A percentile compares a stretch with the other conserved stretches of the same genome.
Conservation (phyloP, 2,113 vertebrate species). For the Cynocephalus volans region DNA sequence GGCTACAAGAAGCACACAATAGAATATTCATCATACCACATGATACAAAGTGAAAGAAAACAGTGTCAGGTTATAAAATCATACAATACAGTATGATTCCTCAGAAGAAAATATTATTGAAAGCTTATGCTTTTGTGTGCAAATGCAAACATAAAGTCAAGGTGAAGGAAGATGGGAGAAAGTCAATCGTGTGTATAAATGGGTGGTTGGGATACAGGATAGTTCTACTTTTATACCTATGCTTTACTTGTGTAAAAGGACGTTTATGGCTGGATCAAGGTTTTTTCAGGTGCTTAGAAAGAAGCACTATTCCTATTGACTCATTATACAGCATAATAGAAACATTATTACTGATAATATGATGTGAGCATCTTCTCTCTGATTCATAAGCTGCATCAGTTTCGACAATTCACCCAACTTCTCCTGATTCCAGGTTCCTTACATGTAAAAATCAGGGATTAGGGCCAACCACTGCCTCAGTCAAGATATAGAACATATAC, state of each 20-base stretch:
- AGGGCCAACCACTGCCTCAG: neutral
- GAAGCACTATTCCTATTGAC: neutral
- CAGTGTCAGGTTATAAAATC: neutral
- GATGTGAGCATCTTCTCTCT: neutral
- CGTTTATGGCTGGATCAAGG: neutral
- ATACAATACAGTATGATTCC: neutral
- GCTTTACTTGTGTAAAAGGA: neutral
- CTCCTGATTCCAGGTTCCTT: neutral
- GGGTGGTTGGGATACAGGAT: neutral
- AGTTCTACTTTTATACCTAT: neutral
- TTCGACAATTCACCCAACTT: neutral
- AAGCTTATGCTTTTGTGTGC: neutral
- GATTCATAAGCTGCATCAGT: neutral
- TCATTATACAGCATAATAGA: neutral
- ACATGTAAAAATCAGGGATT: neutral
- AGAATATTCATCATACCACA: neutral
- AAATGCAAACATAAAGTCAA: neutral
- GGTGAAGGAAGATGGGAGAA: neutral
- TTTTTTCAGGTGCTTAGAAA: neutral
- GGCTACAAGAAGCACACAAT: neutral
- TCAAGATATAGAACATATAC: neutral
- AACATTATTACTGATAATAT: neutral
- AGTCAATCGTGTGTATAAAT: neutral
- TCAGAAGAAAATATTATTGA: neutral
- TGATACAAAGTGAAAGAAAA: neutral